Base-by-base conservation (phyloP, 2,888 invertebrate genomes). In the Alviniconcha strummeri region DNA sequence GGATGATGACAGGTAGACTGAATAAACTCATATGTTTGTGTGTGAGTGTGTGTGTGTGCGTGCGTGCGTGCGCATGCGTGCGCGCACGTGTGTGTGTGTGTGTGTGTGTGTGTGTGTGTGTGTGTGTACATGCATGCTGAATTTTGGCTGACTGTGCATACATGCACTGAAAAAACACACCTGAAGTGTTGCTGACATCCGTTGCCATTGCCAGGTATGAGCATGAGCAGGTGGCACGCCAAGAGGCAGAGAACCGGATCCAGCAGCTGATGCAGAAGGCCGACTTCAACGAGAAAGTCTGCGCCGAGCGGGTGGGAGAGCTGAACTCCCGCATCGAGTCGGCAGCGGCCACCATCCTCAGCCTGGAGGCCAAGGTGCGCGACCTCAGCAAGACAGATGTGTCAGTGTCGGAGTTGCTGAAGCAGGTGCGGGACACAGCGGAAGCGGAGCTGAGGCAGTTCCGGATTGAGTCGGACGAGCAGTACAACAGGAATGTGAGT, bases 401-500 rank as follows among this genome's bases (percentile, higher is more conserved):
- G 5, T 85, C 88, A 5, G 88, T 89, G 11, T 87, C 88, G 5
- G 90, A 90, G 15, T 84, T 91, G 76, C 79, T 91, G 80, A 89
- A 88, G 82, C 89, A 91, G 82, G 90, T 91, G 0, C 83, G 90
- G 80, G 91, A 91, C n/a, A 85, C 89, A 9, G 89, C 91, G 0
- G 89, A 91, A 81, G 83, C 87, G 64, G 90, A 91, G 84, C 86
- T 91, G 64, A 86, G 85, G 52, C 85, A 88, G 81, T 91, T 88
- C 81, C 88, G 90, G 82, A 54, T 87, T 11, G 90, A 91, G 83
- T 89, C 91, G n/a, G 90, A 91, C 82, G 89, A 89, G 81, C 86
- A 87, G 57, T 91, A 90, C 83, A 89, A 84, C 56, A 89, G 89
- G 88, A 91, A 91, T 90, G 91, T 91, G 84, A 89, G 90, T 84